Evolutionary conservation across 2,888 invertebrate species (phyloP).

Genomic region (Adela reaumurella): DNA sequence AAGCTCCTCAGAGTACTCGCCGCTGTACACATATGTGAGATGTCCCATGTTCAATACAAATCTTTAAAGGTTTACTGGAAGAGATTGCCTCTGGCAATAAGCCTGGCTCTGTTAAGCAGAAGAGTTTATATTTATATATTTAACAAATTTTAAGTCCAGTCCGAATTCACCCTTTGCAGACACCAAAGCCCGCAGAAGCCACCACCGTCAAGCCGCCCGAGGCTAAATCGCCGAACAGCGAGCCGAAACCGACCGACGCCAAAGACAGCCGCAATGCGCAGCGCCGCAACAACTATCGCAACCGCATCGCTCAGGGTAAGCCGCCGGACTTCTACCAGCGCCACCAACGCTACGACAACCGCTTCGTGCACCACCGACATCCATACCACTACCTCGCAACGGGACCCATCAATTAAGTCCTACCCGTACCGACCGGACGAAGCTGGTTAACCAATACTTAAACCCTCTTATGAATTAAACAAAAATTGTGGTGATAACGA

Average conservation of each 20-base stretch:
- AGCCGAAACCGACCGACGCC: constrained; percentile 27
- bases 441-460: no score
- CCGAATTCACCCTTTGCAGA: no score
- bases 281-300: constrained; percentile 36
- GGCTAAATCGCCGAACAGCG: constrained; percentile 12
- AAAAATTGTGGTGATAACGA: no score
- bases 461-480: no score
- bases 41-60: no score
- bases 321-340: constrained; percentile 36
- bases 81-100: no score
- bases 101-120: no score
- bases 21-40: no score
- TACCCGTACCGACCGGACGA: not conserved
- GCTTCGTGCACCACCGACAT: constrained; percentile 38
- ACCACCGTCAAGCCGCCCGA: constrained; percentile 11
- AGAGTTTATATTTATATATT: no score
- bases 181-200: constrained; percentile 14
- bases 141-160: no score
- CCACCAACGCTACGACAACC: constrained; percentile 39
- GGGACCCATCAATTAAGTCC: constrained; percentile 41
- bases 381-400: constrained; percentile 43
- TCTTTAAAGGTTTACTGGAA: no score
- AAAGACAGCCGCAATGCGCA: constrained; percentile 24
- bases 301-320: constrained; percentile 28
- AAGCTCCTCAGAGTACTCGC: no score